Evolutionary conservation across 2,113 vertebrate genomes (phyloP).

Genomic region (Gopherus evgoodei): DNA sequence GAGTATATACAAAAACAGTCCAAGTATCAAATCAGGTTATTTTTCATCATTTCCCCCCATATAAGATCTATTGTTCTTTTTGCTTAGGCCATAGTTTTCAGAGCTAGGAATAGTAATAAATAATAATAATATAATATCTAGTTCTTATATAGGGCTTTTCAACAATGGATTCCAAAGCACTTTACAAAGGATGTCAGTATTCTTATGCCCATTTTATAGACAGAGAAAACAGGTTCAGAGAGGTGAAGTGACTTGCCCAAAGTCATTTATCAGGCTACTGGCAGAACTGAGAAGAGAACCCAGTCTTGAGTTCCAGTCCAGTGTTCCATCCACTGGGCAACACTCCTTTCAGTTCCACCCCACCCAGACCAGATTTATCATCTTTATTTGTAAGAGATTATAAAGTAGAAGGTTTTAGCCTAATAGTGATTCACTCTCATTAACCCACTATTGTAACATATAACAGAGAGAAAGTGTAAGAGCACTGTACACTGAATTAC

Average conservation of each 20-base stretch:
- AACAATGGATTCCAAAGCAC: not conserved
- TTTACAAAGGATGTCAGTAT: no score
- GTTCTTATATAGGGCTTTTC: rapidly evolving
- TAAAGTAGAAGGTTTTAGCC: not conserved
- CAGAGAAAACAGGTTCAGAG: rapidly evolving
- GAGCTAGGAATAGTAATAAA: not conserved
- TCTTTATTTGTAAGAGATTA: not conserved
- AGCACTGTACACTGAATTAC: not conserved
- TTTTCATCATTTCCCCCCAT: not conserved
- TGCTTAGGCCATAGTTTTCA: not conserved
- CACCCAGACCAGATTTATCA: not conserved
- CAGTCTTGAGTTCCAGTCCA: not conserved
- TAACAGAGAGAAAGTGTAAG: no score
- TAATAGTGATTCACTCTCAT: not conserved
- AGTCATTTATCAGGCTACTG: no score
- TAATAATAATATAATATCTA: no score
- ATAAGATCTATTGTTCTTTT: rapidly evolving
- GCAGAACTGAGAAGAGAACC: rapidly evolving
- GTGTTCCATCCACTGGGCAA: rapidly evolving
- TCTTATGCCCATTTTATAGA: rapidly evolving
- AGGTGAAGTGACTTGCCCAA: no score
- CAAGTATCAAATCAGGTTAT: not conserved
- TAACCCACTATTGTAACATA: not conserved
- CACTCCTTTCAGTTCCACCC: rapidly evolving
- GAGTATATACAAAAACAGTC: no score